phyloP scores from a whole-genome alignment of 2,797 vertebrate genomes.

The Avahi laniger region DNA sequence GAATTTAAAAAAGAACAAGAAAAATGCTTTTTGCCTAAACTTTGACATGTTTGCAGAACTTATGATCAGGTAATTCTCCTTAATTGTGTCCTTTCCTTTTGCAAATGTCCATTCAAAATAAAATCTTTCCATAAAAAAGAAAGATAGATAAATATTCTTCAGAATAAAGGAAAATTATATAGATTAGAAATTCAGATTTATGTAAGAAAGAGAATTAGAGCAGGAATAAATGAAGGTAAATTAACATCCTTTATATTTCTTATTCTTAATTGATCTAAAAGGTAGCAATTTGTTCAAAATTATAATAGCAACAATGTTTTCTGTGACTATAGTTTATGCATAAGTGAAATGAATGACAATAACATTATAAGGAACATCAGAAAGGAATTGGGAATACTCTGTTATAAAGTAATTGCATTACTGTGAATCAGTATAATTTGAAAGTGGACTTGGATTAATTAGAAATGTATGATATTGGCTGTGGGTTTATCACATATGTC shows the following conservation, averaged over 20 bases:
- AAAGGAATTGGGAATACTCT: not conserved
- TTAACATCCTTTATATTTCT: not conserved
- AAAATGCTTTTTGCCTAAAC: not conserved
- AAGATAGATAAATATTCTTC: not conserved
- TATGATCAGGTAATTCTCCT: not conserved
- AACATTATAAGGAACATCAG: not conserved
- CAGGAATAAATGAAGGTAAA: not conserved
- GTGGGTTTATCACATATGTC: too few relatives aligned
- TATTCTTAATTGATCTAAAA: not conserved
- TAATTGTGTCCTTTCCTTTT: not conserved
- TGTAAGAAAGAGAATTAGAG: not conserved
- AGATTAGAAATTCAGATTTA: not conserved
- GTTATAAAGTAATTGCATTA: not conserved
- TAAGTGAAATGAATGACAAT: not conserved
- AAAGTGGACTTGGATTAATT: too few relatives aligned
- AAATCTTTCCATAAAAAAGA: not conserved
- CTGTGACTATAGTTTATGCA: not conserved
- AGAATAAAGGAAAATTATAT: not conserved
- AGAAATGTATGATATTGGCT: not conserved
- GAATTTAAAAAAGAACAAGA: not conserved
- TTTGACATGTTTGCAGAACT: not conserved
- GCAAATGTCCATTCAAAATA: not conserved
- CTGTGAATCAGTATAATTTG: not conserved
- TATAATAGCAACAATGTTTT: not conserved
- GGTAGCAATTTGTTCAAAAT: not conserved